A percentile compares a stretch with the other conserved stretches of the same genome.
Evolutionary conservation across 2,888 invertebrate genomes (phyloP).

Genomic region (Rotaria magnacalcarata): DNA sequence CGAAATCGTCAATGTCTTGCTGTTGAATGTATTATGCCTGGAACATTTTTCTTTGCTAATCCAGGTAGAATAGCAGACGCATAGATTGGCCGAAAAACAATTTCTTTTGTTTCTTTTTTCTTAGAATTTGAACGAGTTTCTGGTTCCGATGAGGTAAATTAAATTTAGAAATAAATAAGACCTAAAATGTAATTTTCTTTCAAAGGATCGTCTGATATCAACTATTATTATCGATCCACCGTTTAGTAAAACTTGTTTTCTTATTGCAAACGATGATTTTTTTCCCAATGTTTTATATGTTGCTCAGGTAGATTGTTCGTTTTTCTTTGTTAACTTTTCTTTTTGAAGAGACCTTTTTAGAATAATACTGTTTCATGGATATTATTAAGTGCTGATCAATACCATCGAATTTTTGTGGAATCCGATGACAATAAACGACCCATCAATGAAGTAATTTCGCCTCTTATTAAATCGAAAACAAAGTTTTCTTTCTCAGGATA

Average conservation of each 20-base stretch:
- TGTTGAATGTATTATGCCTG: neutral
- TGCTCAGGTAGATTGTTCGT: neutral
- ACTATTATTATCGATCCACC: slow-evolving; percentile 23
- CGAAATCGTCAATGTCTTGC: slow-evolving; percentile 6
- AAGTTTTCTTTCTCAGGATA: neutral
- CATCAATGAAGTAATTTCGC: neutral
- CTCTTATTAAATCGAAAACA: neutral
- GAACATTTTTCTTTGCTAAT: neutral
- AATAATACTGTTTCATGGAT: slow-evolving; percentile 4
- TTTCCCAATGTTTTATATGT: neutral
- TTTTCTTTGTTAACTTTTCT: neutral
- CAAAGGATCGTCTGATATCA: neutral
- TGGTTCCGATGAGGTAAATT: neutral
- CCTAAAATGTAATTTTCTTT: neutral
- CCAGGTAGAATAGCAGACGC: neutral
- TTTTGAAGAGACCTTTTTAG: neutral
- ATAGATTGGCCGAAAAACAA: no score
- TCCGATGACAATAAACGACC: neutral
- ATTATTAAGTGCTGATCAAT: neutral
- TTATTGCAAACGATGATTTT: neutral
- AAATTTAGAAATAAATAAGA: neutral
- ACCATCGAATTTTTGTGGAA: slow-evolving; percentile 1
- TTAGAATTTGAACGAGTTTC: slow-evolving; percentile 21
- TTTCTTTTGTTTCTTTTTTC: neutral
- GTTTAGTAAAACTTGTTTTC: neutral